Percentiles rank a stretch among this genome's conserved stretches.
Evolutionary conservation across 2,888 invertebrate genomes (phyloP).

Genomic region (Anticlea derivata): DNA sequence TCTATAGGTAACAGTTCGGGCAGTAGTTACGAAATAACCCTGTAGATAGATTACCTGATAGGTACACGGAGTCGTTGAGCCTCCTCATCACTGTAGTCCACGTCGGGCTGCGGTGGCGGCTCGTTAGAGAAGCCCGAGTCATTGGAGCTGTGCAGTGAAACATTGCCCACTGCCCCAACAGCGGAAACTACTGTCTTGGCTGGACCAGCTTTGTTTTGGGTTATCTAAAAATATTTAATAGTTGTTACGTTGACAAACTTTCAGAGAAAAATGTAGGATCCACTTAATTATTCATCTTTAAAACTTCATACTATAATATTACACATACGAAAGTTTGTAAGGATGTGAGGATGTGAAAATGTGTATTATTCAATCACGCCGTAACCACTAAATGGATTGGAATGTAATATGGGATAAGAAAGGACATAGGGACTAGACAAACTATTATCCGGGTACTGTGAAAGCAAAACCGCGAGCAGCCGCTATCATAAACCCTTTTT

Average conservation of each 20-base stretch:
- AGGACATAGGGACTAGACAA: too few species aligned
- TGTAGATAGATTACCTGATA: constrained; percentile 77
- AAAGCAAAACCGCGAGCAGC: too few species aligned
- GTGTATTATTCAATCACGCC: too few species aligned
- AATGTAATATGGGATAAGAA: too few species aligned
- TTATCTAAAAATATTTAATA: constrained; percentile 48
- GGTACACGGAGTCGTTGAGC: constrained; percentile 86
- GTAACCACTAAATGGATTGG: too few species aligned
- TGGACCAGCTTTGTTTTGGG: constrained; percentile 75
- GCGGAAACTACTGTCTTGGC: constrained; percentile 75
- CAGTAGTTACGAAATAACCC: not conserved
- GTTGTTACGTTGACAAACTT: not conserved
- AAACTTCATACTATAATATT: too few species aligned
- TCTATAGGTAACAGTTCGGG: not conserved
- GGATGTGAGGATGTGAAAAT: too few species aligned
- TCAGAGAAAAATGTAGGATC: not conserved
- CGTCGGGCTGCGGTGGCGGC: constrained; percentile 93
- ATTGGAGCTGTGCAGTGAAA: constrained; percentile 94
- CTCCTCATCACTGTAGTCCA: constrained; percentile 96
- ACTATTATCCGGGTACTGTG: too few species aligned
- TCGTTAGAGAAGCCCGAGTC: constrained; percentile 97
- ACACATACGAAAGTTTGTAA: too few species aligned
- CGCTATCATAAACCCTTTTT: too few species aligned
- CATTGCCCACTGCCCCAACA: constrained; percentile 86
- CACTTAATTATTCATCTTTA: too few species aligned